Evolutionary conservation across 2,113 vertebrate genomes (phyloP), one percentile per base, ranked within the genome.

Genomic region (Neopipo cinnamomea): DNA sequence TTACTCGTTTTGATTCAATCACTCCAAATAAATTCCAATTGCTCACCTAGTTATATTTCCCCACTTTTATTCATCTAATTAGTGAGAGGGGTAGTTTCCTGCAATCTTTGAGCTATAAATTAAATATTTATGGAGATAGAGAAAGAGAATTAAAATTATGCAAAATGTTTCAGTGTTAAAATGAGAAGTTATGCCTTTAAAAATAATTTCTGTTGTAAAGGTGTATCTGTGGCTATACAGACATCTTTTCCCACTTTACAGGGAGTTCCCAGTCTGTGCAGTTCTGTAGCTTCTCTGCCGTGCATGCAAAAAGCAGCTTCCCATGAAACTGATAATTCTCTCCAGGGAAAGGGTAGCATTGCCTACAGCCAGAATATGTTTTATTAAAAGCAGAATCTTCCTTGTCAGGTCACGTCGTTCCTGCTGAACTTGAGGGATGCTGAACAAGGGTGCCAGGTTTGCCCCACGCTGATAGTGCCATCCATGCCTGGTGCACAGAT

Each of bases 361-460:
- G 71, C 75, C 75, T 71, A 30, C 55, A 74, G 56, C 79, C 85
- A 96, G 91, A 96, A 81, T 56, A 74, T 35, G 65, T 75, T 95
- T 91, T 93, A 91, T 96, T 94, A 78, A 90, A 86, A 93, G 1
- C 85, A 94, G 85, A 78, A 52, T 84, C 63, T 88, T 86, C 83
- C 72, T 71, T 91, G 82, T 90, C 93, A 79, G 91, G 85, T 78
- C 88, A 39, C 76, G 85, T 89, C 1, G 0, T 46, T 91, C 31
- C 53, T 68, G 66, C 41, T 85, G 89, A 82, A 83, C 44, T 12
- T 66, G 71, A 91, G 81, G 63, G 71, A 79, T 9, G 19, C 89
- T 87, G 72, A 41, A 18, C n/a, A 44, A 4, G 4, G 56, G 85
- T 73, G 83, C 81, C 90, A 94, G 61, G 88, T 71, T 94, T 94